Conservation (phyloP, 2,113 vertebrate genomes). For the Sula dactylatra region DNA sequence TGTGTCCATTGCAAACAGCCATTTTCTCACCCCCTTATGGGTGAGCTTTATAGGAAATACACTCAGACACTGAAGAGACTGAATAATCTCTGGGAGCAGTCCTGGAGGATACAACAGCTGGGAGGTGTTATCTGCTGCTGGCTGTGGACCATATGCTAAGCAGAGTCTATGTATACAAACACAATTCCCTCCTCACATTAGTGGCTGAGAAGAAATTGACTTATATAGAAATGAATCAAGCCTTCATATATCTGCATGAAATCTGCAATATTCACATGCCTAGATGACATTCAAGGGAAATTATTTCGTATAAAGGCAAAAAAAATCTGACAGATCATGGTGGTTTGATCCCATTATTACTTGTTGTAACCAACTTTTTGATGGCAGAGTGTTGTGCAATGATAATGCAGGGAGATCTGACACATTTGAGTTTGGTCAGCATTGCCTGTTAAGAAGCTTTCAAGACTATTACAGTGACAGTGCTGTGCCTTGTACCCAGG, state of each 20-base stretch:
- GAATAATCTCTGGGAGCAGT: background rate
- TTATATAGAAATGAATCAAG: background rate
- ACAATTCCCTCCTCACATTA: background rate
- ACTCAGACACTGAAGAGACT: background rate
- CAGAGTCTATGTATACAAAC: background rate
- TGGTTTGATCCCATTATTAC: background rate
- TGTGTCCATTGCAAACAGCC: background rate
- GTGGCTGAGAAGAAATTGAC: constrained; percentile 2
- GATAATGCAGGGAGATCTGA: background rate
- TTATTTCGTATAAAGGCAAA: background rate
- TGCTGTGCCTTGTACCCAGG: background rate
- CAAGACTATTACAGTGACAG: background rate
- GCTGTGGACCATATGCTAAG: constrained; percentile 5
- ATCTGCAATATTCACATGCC: background rate
- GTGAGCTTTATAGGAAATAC: background rate
- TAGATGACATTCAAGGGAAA: background rate
- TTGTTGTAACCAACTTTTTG: background rate
- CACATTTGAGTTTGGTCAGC: background rate
- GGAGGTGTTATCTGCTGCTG: constrained; percentile 14
- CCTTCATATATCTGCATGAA: constrained; percentile 7
- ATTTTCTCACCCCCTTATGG: background rate
- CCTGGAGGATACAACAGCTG: constrained; percentile 30
- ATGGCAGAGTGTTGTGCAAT: background rate
- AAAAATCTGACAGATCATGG: background rate
- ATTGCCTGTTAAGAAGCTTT: background rate